Conservation (phyloP, 2,797 vertebrate genomes). For the Pachyuromys duprasi region DNA sequence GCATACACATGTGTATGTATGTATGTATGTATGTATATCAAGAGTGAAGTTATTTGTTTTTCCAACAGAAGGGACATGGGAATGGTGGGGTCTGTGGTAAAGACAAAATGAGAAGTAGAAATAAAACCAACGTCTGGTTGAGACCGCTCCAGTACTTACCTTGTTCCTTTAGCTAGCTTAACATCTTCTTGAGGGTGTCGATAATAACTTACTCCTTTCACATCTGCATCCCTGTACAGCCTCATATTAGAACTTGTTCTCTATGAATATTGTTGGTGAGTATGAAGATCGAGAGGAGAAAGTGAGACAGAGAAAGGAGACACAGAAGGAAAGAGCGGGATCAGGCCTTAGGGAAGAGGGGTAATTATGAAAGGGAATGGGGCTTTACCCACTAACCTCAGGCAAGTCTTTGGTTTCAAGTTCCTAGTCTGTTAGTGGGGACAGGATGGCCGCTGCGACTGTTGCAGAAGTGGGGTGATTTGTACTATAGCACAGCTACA, state of each 20-base stretch:
- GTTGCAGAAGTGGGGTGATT: background rate
- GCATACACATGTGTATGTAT: background rate
- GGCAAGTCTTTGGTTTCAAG: constrained; percentile 1
- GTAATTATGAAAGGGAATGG: background rate
- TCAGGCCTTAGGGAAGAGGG: background rate
- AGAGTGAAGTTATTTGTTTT: background rate
- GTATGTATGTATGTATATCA: too few relatives aligned
- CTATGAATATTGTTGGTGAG: constrained; percentile 13
- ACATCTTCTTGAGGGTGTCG: background rate
- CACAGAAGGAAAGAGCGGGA: background rate
- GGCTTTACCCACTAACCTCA: background rate
- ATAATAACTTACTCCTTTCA: background rate
- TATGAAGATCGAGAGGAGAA: background rate
- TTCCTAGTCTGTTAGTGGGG: background rate
- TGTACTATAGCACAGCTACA: background rate
- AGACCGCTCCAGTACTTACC: background rate
- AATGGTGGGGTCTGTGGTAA: background rate
- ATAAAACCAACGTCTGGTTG: constrained; percentile 28
- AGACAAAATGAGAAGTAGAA: constrained; percentile 39
- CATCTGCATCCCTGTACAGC: background rate
- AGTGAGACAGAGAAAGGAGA: background rate
- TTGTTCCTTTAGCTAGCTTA: constrained; percentile 45
- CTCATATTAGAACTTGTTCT: constrained; percentile 29
- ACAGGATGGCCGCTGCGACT: background rate
- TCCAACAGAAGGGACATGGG: background rate